These are phyloP conservation scores for Temnopleurus reevesii DNA, from an alignment of 53 echinoderm and acorn worm species.

Conservation along the genomic window DNA sequence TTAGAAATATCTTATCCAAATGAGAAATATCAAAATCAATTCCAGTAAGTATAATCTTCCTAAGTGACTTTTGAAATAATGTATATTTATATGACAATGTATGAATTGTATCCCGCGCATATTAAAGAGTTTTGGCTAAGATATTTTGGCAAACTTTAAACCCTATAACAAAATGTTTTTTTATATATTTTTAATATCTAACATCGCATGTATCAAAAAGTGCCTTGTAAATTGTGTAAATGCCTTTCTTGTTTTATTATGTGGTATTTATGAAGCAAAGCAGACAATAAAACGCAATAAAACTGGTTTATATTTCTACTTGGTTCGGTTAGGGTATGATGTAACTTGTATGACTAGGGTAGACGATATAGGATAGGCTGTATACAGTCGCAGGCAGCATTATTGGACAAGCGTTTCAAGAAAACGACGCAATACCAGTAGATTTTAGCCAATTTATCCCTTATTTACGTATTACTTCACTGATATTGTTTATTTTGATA, in stretches of 20 bases:
- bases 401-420: constrained; percentile 11
- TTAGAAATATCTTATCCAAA: not conserved
- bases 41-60: not conserved
- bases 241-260: constrained; percentile 32
- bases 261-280: constrained; percentile 8
- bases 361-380: constrained; percentile 4
- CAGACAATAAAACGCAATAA: constrained; percentile 24
- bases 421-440: not conserved
- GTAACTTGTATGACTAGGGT: not conserved
- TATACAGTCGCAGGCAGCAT: not conserved
- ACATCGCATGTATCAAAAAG: not conserved
- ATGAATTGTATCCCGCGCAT: not conserved
- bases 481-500: not conserved
- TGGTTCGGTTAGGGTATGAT: not conserved
- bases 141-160: not conserved
- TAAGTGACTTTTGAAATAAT: not conserved
- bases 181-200: not conserved
- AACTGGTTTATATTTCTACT: constrained; percentile 3
- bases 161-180: not conserved
- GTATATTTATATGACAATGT: not conserved
- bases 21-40: not conserved
- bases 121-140: not conserved
- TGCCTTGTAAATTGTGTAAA: constrained; percentile 37
- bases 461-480: not conserved
- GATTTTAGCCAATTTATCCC: not conserved